Evolutionary conservation across 2,113 vertebrate genomes (phyloP).

Genomic region (Oryctolagus cuniculus): mOryCun1.1 NC_091453.1:58049501-58050000

Average conservation of each 20-base stretch:
- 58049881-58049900: no score
- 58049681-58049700: background rate
- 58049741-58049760: background rate
- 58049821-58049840: background rate
- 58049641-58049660: background rate
- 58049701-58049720: background rate
- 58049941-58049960: background rate
- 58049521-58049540: background rate
- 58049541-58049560: background rate
- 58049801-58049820: background rate
- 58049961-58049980: background rate
- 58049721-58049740: background rate
- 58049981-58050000: background rate
- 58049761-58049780: background rate
- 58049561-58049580: background rate
- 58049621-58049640: background rate
- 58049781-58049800: background rate
- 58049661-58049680: background rate
- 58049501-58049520: background rate
- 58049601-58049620: background rate
- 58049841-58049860: background rate
- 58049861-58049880: no score
- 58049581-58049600: background rate
- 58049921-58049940: background rate
- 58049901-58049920: background rate